These are phyloP conservation scores for Trichogramma dendrolimi DNA, from an alignment of 2,888 invertebrate species.

Conservation along the genomic window DNA sequence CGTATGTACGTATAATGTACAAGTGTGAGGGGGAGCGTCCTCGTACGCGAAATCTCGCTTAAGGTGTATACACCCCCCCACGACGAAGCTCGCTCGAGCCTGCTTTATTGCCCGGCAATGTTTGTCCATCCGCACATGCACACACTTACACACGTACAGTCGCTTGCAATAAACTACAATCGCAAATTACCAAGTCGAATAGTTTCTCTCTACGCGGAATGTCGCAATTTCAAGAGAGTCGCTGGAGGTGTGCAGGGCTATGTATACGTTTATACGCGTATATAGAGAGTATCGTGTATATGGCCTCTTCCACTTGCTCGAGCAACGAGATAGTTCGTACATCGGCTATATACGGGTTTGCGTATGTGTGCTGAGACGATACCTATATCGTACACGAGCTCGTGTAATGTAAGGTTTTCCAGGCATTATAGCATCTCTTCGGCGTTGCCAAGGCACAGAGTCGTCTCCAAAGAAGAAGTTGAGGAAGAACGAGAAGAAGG, in stretches of 20 bases:
- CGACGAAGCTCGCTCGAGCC: conserved; percentile 3
- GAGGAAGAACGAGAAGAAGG: too few species aligned
- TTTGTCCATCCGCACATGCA: background rate
- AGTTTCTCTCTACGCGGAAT: conserved; percentile 52
- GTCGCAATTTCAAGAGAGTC: conserved; percentile 48
- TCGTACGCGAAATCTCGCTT: conserved; percentile 24
- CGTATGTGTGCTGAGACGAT: too few species aligned
- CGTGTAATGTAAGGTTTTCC: too few species aligned
- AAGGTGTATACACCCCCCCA: too few species aligned
- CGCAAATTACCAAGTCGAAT: conserved; percentile 53
- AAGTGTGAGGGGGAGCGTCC: background rate
- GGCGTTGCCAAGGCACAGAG: too few species aligned
- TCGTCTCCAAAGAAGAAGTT: too few species aligned
- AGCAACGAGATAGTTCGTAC: conserved; percentile 38
- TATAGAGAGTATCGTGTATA: conserved; percentile 24
- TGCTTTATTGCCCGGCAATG: conserved; percentile 11
- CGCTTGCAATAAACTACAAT: conserved; percentile 49
- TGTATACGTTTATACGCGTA: conserved; percentile 32
- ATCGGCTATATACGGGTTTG: conserved; percentile 10
- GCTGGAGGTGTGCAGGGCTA: background rate
- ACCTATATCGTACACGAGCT: too few species aligned
- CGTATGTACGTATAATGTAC: too few species aligned
- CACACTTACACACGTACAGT: conserved; percentile 3
- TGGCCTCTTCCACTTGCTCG: conserved; percentile 28
- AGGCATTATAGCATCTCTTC: too few species aligned